These are phyloP conservation scores for Coelopa pilipes DNA, from an alignment of 2,888 invertebrate species.

Conservation along the genomic window DNA sequence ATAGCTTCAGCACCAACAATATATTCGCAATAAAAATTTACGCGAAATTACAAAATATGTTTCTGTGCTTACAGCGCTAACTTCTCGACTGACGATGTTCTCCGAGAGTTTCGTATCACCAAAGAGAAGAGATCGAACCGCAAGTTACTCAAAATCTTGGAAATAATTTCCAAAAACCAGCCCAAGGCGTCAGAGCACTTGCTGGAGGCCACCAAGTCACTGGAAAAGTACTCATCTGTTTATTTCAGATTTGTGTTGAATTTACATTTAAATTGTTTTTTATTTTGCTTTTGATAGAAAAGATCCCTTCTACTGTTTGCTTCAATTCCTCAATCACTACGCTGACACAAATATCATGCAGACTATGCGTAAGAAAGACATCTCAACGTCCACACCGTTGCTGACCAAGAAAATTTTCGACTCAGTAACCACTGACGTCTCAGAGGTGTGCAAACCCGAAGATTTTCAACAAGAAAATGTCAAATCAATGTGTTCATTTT, in stretches of 20 bases:
- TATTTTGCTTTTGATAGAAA: slow-evolving; percentile 51
- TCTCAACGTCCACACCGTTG: slow-evolving; percentile 57
- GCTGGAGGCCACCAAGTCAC: slow-evolving; percentile 52
- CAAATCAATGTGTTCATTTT: no score
- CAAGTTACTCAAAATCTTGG: slow-evolving; percentile 57
- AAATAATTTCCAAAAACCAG: slow-evolving; percentile 58
- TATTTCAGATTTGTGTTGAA: neutral
- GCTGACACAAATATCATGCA: slow-evolving; percentile 52
- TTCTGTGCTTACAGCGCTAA: slow-evolving; percentile 51
- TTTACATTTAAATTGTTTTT: slow-evolving; percentile 8
- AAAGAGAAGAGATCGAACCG: slow-evolving; percentile 54
- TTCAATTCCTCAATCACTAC: slow-evolving; percentile 58
- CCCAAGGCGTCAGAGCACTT: slow-evolving; percentile 53
- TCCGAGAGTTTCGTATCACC: slow-evolving; percentile 59
- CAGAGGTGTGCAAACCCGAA: slow-evolving; percentile 49
- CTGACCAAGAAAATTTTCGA: slow-evolving; percentile 51
- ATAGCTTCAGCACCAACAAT: slow-evolving; percentile 11
- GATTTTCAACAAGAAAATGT: neutral
- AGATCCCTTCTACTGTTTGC: slow-evolving; percentile 61
- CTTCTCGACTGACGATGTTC: slow-evolving; percentile 57
- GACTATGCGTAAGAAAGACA: slow-evolving; percentile 49
- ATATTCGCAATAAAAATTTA: neutral
- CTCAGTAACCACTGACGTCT: slow-evolving; percentile 52
- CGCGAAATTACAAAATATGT: slow-evolving; percentile 4
- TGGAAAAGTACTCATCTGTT: slow-evolving; percentile 53